A percentile compares a stretch with the other conserved stretches of the same genome.
Evolutionary conservation across 53 echinoderm and acorn worm species (phyloP).

Genomic region (Zoroaster sp.): DNA sequence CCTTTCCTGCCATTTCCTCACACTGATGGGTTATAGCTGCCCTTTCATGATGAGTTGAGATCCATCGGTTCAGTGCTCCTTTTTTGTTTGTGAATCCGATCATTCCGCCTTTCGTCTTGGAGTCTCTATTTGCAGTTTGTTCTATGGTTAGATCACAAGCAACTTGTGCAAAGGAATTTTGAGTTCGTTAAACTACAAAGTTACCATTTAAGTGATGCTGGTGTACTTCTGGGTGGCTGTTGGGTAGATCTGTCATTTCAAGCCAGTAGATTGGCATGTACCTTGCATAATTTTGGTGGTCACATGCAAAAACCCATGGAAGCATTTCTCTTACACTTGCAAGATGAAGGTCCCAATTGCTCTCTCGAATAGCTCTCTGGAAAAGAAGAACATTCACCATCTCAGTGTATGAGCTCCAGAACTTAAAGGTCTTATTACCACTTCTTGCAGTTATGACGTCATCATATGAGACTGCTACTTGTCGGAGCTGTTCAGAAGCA

Average conservation of each 20-base stretch:
- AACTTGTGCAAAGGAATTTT: constrained; percentile 36
- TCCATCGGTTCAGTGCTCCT: constrained; percentile 49
- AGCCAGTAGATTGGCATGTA: too few relatives aligned
- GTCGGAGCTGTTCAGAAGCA: not conserved
- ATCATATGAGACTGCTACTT: too few relatives aligned
- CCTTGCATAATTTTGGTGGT: too few relatives aligned
- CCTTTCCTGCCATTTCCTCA: constrained; percentile 57
- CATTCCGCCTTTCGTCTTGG: constrained; percentile 36
- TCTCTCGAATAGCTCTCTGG: not conserved
- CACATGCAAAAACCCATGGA: too few relatives aligned
- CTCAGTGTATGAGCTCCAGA: constrained; percentile 46
- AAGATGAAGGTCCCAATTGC: too few relatives aligned
- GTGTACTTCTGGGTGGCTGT: too few relatives aligned
- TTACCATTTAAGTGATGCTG: not conserved
- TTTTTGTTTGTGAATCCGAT: too few relatives aligned
- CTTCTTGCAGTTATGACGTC: too few relatives aligned
- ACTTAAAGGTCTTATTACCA: too few relatives aligned
- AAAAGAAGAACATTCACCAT: constrained; percentile 41
- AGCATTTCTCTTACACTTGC: too few relatives aligned
- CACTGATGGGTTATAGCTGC: constrained; percentile 57
- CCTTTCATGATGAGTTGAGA: constrained; percentile 40
- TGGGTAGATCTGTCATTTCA: too few relatives aligned
- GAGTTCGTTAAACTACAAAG: constrained; percentile 20
- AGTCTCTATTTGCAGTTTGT: constrained; percentile 41
- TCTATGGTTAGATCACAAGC: constrained; percentile 33